These are phyloP conservation scores for Glandiceps talaboti DNA, from an alignment of 53 echinoderm and acorn worm species.

Conservation along the genomic window DNA sequence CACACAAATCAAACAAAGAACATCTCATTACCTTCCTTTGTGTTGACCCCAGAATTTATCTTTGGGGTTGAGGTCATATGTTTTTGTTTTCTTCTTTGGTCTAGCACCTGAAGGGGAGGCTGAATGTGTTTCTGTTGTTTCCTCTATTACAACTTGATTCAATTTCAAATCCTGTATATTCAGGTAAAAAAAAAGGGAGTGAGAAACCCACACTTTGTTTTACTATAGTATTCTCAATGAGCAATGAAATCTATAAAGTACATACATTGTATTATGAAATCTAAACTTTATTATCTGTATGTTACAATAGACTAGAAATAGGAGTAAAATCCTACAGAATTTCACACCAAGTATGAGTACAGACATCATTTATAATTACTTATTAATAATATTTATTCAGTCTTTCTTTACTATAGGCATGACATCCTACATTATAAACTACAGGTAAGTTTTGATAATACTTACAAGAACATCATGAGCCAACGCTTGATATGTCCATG, in stretches of 20 bases:
- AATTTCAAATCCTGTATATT: slow-evolving; percentile 71
- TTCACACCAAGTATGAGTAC: too few relatives aligned
- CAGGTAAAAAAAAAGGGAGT: too few relatives aligned
- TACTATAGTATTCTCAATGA: not conserved
- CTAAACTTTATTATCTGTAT: too few relatives aligned
- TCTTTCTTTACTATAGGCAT: too few relatives aligned
- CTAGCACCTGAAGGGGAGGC: slow-evolving; percentile 61
- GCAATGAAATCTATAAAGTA: not conserved
- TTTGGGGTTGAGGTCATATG: slow-evolving; percentile 75
- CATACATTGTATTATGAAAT: too few relatives aligned
- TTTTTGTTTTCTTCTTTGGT: slow-evolving; percentile 75
- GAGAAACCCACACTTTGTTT: not conserved
- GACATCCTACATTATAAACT: too few relatives aligned
- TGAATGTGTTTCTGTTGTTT: slow-evolving; percentile 53
- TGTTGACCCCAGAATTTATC: slow-evolving; percentile 92
- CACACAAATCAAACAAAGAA: too few relatives aligned
- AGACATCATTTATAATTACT: too few relatives aligned
- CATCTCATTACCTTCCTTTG: slow-evolving; percentile 93
- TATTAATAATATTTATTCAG: too few relatives aligned
- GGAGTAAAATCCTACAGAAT: too few relatives aligned
- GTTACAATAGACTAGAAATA: too few relatives aligned
- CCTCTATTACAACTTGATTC: slow-evolving; percentile 80
- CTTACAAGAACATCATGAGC: slow-evolving; percentile 90
- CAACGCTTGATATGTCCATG: slow-evolving; percentile 96
- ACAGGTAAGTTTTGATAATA: slow-evolving; percentile 1